Base-by-base conservation (phyloP, 2,888 invertebrate genomes). In the Melitaea athalia region DNA sequence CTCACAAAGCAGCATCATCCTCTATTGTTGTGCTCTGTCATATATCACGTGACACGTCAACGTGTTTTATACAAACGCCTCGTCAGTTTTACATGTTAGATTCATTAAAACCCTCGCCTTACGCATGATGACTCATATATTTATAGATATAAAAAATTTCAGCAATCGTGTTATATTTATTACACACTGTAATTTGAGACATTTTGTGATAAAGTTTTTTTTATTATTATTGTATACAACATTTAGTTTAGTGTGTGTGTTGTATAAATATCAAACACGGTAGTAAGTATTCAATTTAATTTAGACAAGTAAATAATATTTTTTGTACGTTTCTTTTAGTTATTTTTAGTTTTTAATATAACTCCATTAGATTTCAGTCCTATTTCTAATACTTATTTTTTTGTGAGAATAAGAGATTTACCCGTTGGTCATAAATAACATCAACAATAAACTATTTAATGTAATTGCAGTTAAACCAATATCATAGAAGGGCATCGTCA, bases 361-460 rank as follows among this genome's bases (percentile, higher is more conserved):
- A 14, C 11, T 45, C 4, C 11, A 45, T 1, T 11, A 12, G 11
- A 5, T 12, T 24, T 12, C 11, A 52, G 17, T 4, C 10, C 5
- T 11, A 5, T 10, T 0, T 5, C 11, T 6, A 1, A 57, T 62
- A 15, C n/a, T n/a, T n/a, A 15, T 55, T 31, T 24, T 47, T 42
- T 55, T 67, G 50, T 61, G 67, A 67, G 74, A 69, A 75, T 77
- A 74, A 81, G 81, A 80, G 72, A 79, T 77, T 78, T 73, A 52
- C 24, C 59, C 64, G 59, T 24, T 50, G 38, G 74, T 81, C 80
- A 91, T 91, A 91, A 90, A 91, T 90, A 81, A 86, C 76, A 77
- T 68, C 77, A 76, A 85, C 84, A 84, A 87, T 83, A 76, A 80
- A 80, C 78, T 86, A 86, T 86, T 87, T 86, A 85, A 86, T 88